Evolutionary conservation across 1,140 invertebrate species (phyloP).

Genomic region (Ips typographus): DNA sequence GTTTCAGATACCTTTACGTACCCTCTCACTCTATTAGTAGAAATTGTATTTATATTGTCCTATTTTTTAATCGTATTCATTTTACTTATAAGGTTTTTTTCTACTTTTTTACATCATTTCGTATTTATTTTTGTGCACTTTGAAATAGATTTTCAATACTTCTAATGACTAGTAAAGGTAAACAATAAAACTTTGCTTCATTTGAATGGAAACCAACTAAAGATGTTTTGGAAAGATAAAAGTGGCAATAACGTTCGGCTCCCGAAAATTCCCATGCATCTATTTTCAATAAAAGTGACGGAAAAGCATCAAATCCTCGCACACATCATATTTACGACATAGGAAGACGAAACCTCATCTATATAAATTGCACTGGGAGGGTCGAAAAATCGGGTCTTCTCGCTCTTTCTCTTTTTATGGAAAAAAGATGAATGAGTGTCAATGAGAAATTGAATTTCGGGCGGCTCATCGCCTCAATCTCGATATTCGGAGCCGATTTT

Average conservation of each 20-base stretch:
- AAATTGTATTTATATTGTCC: too few species aligned
- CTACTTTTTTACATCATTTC: too few species aligned
- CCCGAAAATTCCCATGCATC: slow-evolving; percentile 7
- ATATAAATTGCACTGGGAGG: slow-evolving; percentile 32
- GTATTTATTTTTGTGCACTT: too few species aligned
- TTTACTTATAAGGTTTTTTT: too few species aligned
- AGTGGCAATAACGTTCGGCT: background rate
- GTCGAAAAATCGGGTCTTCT: slow-evolving; percentile 24
- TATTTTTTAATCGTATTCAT: too few species aligned
- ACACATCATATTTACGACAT: slow-evolving; percentile 36
- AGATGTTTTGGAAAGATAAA: slow-evolving; percentile 4
- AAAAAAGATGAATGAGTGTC: slow-evolving; percentile 54
- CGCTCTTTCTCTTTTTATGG: slow-evolving; percentile 23
- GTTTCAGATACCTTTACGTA: too few species aligned
- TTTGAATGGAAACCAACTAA: background rate
- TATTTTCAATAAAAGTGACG: slow-evolving; percentile 32
- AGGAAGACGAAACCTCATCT: slow-evolving; percentile 32
- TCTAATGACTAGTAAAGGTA: too few species aligned
- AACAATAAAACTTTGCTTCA: too few species aligned
- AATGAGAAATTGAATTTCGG: slow-evolving; percentile 59
- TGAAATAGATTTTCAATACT: too few species aligned
- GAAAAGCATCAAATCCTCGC: slow-evolving; percentile 27
- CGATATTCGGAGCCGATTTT: slow-evolving; percentile 36
- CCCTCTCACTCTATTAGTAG: too few species aligned
- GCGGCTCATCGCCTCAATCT: slow-evolving; percentile 60